phyloP scores from a whole-genome alignment of 2,113 vertebrate species.

The Haplochromis burtoni region DNA sequence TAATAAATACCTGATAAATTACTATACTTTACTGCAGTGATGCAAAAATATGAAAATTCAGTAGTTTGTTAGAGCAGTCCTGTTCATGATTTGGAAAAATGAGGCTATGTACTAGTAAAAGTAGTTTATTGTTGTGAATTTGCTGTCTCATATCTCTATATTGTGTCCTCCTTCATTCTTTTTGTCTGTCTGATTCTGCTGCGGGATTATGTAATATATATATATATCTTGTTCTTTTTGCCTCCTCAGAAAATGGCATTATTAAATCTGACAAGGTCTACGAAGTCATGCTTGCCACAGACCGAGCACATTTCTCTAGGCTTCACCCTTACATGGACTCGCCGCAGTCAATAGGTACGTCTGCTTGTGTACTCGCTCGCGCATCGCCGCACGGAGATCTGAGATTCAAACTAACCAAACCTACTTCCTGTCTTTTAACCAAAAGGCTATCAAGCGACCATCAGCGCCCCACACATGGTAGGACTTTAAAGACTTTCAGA shows the following conservation, averaged over 20 bases:
- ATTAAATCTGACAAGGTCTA: constrained; percentile 98
- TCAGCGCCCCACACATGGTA: constrained; percentile 99
- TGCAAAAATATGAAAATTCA: neutral
- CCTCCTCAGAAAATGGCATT: constrained; percentile 92
- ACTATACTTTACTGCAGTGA: neutral
- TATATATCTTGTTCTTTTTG: neutral
- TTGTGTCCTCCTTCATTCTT: neutral
- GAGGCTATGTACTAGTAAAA: neutral
- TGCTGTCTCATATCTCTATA: neutral
- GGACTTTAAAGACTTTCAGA: constrained; percentile 32
- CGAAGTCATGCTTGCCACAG: constrained; percentile 96
- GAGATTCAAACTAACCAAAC: constrained; percentile 1
- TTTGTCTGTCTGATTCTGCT: neutral
- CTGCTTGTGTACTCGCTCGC: neutral
- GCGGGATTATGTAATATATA: neutral
- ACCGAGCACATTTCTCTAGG: constrained; percentile 91
- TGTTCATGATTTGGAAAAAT: neutral
- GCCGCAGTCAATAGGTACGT: constrained; percentile 96
- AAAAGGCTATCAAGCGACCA: constrained; percentile 96
- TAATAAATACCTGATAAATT: neutral
- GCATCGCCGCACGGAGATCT: neutral
- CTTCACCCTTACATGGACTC: constrained; percentile 99
- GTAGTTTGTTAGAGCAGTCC: neutral
- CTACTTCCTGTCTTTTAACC: constrained; percentile 18
- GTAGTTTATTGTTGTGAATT: neutral